phyloP scores from a whole-genome alignment of 2,113 vertebrate species.

The Dromas ardeola region DNA sequence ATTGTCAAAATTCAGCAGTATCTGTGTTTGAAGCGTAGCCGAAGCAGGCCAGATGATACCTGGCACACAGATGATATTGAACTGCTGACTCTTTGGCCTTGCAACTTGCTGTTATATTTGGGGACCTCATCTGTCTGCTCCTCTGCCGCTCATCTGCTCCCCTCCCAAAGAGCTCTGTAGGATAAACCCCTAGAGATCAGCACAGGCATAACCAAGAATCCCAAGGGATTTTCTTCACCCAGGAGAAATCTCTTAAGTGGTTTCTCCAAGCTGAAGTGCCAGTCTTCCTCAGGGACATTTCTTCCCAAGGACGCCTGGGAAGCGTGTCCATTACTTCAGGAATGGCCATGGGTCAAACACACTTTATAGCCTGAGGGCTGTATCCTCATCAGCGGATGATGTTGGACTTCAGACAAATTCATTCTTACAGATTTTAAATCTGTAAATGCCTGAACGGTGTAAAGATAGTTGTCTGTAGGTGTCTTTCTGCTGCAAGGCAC shows the following conservation, averaged over 20 bases:
- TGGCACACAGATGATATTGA: neutral
- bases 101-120: neutral
- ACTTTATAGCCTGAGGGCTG: neutral
- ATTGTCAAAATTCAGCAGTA: neutral
- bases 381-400: neutral
- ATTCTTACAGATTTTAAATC: neutral
- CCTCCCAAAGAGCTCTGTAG: neutral
- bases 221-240: neutral
- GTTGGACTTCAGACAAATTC: neutral
- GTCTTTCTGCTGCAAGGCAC: neutral
- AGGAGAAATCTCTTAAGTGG: neutral
- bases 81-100: neutral
- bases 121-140: neutral
- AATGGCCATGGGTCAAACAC: neutral
- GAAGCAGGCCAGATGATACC: neutral
- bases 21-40: neutral
- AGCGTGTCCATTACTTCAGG: neutral
- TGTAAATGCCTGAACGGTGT: neutral
- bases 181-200: neutral
- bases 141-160: neutral
- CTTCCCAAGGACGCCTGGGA: neutral
- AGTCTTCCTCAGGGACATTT: neutral
- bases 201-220: too few species aligned
- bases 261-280: neutral
- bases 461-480: neutral